Percentiles rank a stretch among this genome's conserved stretches.
Evolutionary conservation across 2,888 invertebrate species (phyloP).

Genomic region (Podabrus alpinus): DNA sequence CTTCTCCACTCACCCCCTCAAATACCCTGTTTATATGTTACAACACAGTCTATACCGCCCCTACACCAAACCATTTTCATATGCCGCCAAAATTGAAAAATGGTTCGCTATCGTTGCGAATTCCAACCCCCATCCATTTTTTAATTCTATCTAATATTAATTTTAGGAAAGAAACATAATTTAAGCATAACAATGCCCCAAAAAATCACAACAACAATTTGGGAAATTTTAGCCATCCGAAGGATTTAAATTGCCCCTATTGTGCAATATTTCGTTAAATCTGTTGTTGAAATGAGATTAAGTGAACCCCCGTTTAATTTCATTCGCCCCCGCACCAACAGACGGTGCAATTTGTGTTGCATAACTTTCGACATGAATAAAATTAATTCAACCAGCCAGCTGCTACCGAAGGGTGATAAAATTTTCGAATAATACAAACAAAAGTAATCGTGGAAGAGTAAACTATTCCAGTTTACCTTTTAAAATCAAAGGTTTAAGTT

Average conservation of each 20-base stretch:
- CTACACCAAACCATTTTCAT: neutral
- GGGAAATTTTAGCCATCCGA: neutral
- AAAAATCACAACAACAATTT: neutral
- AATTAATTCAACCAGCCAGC: neutral
- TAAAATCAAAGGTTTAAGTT: neutral
- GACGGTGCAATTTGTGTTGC: neutral
- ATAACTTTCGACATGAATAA: neutral
- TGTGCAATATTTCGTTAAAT: neutral
- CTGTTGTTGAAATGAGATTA: neutral
- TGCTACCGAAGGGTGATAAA: neutral
- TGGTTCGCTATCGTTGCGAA: neutral
- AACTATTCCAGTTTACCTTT: neutral
- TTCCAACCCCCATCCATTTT: neutral
- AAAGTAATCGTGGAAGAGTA: neutral
- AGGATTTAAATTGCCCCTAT: neutral
- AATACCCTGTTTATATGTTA: constrained; percentile 23
- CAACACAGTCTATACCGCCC: neutral
- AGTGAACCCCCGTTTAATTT: neutral
- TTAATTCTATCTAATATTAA: neutral
- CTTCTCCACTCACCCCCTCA: constrained; percentile 28
- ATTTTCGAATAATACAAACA: neutral
- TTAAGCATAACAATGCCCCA: too few species aligned
- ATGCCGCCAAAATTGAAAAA: neutral
- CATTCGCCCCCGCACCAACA: neutral
- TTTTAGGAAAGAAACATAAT: neutral